These are phyloP conservation scores for Acrobasis repandana DNA, from an alignment of 2,888 invertebrate species.

Conservation along the genomic window DNA sequence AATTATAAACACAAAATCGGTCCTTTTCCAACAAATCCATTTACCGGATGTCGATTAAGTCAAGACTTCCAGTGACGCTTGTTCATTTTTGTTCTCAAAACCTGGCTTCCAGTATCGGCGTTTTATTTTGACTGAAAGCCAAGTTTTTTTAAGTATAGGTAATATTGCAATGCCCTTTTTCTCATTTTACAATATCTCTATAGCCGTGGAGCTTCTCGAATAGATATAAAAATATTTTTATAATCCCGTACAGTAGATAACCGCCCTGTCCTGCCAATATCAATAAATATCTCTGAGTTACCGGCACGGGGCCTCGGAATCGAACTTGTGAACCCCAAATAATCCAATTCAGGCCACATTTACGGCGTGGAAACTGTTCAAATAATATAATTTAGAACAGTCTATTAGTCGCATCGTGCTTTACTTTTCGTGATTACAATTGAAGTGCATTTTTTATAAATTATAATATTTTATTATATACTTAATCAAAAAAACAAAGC, in stretches of 20 bases:
- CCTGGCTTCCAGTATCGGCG: too few relatives aligned
- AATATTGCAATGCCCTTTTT: neutral
- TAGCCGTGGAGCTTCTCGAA: neutral
- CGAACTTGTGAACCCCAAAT: slow-evolving; percentile 27
- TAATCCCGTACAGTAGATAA: slow-evolving; percentile 10
- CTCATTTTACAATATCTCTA: neutral
- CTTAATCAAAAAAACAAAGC: too few relatives aligned
- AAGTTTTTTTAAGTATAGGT: neutral
- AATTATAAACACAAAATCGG: too few relatives aligned
- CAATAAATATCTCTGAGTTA: slow-evolving; percentile 32
- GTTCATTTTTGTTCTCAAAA: too few relatives aligned
- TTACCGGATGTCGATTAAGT: too few relatives aligned
- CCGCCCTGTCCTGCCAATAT: slow-evolving; percentile 26
- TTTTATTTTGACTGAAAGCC: neutral
- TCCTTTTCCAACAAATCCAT: too few relatives aligned
- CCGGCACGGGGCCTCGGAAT: slow-evolving; percentile 21
- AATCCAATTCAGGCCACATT: slow-evolving; percentile 31
- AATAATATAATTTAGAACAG: slow-evolving; percentile 20
- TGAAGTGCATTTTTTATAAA: too few relatives aligned
- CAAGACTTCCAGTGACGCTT: too few relatives aligned
- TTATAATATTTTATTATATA: too few relatives aligned
- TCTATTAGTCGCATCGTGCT: neutral
- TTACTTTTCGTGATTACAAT: neutral
- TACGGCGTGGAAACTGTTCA: slow-evolving; percentile 22
- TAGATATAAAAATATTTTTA: slow-evolving; percentile 7